phyloP scores from a whole-genome alignment of 2,113 vertebrate species.

The Nesoenas mayeri region DNA sequence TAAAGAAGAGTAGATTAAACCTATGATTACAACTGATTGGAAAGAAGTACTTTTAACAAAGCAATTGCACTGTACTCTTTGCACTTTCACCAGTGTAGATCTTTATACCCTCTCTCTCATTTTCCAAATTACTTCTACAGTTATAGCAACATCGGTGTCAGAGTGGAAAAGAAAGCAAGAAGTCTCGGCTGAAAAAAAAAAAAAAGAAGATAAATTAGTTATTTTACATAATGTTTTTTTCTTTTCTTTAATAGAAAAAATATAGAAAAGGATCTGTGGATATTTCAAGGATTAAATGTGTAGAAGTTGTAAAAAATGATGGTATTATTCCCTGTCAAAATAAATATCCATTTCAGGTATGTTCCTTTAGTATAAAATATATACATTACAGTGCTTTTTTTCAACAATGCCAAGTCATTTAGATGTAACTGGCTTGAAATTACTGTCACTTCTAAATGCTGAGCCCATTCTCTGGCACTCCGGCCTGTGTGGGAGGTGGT shows the following conservation, averaged over 20 bases:
- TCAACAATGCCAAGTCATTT: neutral
- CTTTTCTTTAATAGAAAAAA: constrained; percentile 81
- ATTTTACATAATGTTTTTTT: neutral
- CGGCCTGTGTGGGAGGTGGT: neutral
- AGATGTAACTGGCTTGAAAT: neutral
- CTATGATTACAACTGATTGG: neutral
- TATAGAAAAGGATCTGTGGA: constrained; percentile 88
- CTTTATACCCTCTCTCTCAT: neutral
- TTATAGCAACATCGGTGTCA: neutral
- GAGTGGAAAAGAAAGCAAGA: neutral
- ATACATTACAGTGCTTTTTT: neutral
- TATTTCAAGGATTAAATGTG: constrained; percentile 88
- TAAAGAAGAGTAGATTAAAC: neutral
- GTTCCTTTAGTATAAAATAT: neutral
- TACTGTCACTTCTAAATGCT: neutral
- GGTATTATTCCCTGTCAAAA: constrained; percentile 89
- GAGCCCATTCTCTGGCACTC: neutral
- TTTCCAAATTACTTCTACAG: neutral
- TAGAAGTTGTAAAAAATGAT: constrained; percentile 90
- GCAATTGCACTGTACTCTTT: neutral
- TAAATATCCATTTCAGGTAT: constrained; percentile 96
- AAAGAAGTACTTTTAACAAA: neutral
- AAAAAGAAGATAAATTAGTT: neutral
- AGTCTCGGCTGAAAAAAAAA: neutral
- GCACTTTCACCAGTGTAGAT: neutral